A percentile compares a stretch with the other conserved stretches of the same genome.
phyloP scores from a whole-genome alignment of 2,888 invertebrate genomes.

The Coleophora deauratella region DNA sequence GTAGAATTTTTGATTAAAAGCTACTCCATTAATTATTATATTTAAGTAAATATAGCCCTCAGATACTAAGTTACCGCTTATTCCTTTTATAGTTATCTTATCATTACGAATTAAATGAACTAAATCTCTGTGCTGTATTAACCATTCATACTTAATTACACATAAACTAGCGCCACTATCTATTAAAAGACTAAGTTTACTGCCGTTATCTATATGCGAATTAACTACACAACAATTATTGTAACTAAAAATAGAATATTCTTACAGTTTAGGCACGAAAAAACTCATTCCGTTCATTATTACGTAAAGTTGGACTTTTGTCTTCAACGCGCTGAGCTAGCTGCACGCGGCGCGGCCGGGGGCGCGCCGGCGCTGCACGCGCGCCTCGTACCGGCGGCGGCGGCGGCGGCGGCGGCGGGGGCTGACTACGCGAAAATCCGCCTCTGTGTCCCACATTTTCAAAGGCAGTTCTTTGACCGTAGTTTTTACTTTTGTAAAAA shows the following conservation, averaged over 20 bases:
- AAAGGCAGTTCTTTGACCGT: no score
- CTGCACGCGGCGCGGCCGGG: no score
- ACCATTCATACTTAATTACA: slow-evolving; percentile 1
- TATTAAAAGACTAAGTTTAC: slow-evolving; percentile 4
- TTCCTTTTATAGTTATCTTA: slow-evolving; percentile 7
- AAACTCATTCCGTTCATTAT: slow-evolving; percentile 3
- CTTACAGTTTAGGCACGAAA: slow-evolving; percentile 3
- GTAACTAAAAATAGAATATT: not conserved
- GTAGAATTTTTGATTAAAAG: slow-evolving; percentile 6
- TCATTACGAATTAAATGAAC: slow-evolving; percentile 3
- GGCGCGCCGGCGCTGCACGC: no score
- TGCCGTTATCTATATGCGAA: not conserved
- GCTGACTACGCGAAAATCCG: no score
- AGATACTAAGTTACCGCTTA: slow-evolving; percentile 6
- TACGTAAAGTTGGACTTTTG: no score
- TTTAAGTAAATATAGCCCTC: slow-evolving; percentile 5
- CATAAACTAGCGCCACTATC: slow-evolving; percentile 11
- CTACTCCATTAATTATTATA: not conserved
- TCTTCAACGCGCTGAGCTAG: no score
- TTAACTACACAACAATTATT: slow-evolving; percentile 1
- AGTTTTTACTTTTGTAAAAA: no score
- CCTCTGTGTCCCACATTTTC: no score
- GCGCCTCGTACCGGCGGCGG: no score
- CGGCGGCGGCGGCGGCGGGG: no score
- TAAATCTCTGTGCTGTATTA: not conserved